Base-by-base conservation (phyloP, 2,797 vertebrate genomes). In the Cyclopterus lumpus region DNA sequence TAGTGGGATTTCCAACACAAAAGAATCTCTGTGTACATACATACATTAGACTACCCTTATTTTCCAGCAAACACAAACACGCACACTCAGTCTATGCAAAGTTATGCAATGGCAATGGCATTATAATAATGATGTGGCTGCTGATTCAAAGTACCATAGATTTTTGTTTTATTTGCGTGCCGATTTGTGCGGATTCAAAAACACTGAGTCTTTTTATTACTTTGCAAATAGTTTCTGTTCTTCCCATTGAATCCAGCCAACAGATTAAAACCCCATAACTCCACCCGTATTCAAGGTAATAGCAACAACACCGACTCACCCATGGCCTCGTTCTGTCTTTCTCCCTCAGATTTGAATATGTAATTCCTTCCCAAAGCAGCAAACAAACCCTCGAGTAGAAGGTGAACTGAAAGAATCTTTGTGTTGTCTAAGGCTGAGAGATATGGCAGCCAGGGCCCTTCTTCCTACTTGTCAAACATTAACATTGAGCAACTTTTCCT, bases 381-480 rank as follows among this genome's bases (percentile, higher is more conserved):
- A 75, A 76, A 64, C 58, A 49, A 73, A 62, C 53, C 60, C 42
- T 59, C 24, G 61, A 78, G 73, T 9, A 49, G 77, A 86, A 87
- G 51, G 66, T 85, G 79, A 88, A 90, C 59, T 74, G 84, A 90
- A 65, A 89, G 59, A 61, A 77, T 3, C 61, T 71, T 67, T 30
- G 69, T 67, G 36, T 66, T 62, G 69, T 83, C 70, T 72, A 59
- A 73, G 49, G 57, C 66, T 18, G 42, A 75, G 60, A 53, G 74
- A 85, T 80, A 80, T 67, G 67, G 55, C 81, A 75, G 83, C 53
- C 32, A 15, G 71, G 61, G 75, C 79, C 75, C 85, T 91, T 90
- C 88, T 88, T 92, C 91, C 89, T 90, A 63, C 82, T 93, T 87
- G 89, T 93, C 82, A 94, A 94, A 94, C 86, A 95, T 93, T 94